Conservation (phyloP, 2,113 vertebrate genomes). For the human (Homo sapiens) region GRCh38 chr7:51325501-51326000, state of each 20-base stretch:
- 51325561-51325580: fast-evolving
- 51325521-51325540: background rate
- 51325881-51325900: background rate
- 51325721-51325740: too few species aligned
- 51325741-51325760: background rate
- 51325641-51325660: background rate
- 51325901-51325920: background rate
- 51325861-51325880: background rate
- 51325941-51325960: background rate
- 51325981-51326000: background rate
- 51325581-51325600: background rate
- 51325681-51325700: background rate
- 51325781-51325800: background rate
- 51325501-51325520: background rate
- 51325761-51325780: fast-evolving
- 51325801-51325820: background rate
- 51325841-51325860: background rate
- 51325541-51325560: background rate
- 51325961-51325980: background rate
- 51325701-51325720: fast-evolving
- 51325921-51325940: background rate
- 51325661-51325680: fast-evolving
- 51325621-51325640: too few species aligned
- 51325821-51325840: background rate
- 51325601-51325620: too few species aligned